These are phyloP conservation scores for Idaea biselata DNA, from an alignment of 2,888 invertebrate genomes.

Conservation along the genomic window DNA sequence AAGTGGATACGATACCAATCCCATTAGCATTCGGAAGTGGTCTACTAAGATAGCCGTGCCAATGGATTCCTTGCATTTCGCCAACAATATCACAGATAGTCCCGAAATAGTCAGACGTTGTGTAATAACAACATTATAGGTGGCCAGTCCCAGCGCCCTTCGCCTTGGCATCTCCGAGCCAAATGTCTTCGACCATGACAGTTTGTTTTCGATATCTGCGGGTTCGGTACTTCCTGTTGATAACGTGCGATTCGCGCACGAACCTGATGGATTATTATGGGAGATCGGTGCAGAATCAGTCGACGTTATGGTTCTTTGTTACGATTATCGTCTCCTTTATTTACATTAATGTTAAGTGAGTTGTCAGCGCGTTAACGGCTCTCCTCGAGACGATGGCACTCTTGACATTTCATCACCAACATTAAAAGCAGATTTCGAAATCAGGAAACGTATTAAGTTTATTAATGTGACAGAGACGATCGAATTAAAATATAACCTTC, in stretches of 20 bases:
- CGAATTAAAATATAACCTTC: slow-evolving; percentile 1
- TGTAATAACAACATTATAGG: slow-evolving; percentile 24
- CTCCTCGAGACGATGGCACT: neutral
- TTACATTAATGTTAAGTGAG: neutral
- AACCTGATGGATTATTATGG: slow-evolving; percentile 8
- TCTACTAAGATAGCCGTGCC: slow-evolving; percentile 28
- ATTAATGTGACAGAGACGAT: neutral
- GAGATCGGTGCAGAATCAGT: slow-evolving; percentile 10
- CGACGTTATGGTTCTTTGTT: slow-evolving; percentile 10
- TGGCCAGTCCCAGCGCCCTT: slow-evolving; percentile 46
- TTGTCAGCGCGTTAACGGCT: neutral
- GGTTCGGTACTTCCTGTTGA: slow-evolving; percentile 23
- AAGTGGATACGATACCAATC: slow-evolving; percentile 32
- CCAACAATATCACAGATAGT: slow-evolving; percentile 26
- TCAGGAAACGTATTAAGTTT: neutral
- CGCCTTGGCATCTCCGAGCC: slow-evolving; percentile 46
- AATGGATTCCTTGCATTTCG: slow-evolving; percentile 30
- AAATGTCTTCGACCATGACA: slow-evolving; percentile 43
- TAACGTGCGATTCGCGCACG: slow-evolving; percentile 16
- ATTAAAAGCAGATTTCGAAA: neutral
- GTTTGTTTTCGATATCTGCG: slow-evolving; percentile 23
- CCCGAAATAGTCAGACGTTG: slow-evolving; percentile 27
- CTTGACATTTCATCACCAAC: neutral
- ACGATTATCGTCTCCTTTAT: slow-evolving; percentile 11
- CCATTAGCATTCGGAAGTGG: slow-evolving; percentile 32